phyloP scores from a whole-genome alignment of 2,888 invertebrate species.

The Volucella inflata region DNA sequence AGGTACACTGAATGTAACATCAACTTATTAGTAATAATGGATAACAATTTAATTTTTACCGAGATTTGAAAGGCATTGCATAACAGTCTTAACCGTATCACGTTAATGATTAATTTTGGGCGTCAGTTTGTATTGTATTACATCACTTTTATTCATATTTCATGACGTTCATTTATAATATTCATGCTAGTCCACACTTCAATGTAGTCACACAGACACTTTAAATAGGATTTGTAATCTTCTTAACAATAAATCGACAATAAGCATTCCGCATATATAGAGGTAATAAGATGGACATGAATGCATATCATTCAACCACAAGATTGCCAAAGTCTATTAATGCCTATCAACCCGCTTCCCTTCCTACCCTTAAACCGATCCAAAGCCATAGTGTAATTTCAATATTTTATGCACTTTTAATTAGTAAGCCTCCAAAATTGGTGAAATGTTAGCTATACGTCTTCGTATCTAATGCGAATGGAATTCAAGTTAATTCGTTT shows the following conservation, averaged over 20 bases:
- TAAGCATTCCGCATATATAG: background rate
- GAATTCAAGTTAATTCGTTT: slow-evolving; percentile 34
- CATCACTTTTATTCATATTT: background rate
- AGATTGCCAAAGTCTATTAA: background rate
- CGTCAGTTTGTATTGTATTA: background rate
- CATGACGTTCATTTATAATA: background rate
- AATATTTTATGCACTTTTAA: slow-evolving; percentile 43
- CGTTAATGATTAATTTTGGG: no score
- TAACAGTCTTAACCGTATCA: no score
- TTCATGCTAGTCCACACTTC: background rate
- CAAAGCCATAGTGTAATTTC: slow-evolving; percentile 7
- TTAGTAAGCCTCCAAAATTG: slow-evolving; percentile 19
- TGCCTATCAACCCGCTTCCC: background rate
- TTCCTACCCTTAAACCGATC: background rate
- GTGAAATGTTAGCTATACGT: background rate
- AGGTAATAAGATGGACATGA: no score
- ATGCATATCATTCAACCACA: background rate
- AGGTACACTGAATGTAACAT: no score
- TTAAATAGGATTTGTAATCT: background rate
- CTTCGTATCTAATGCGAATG: slow-evolving; percentile 15
- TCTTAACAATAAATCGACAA: background rate
- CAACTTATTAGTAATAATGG: no score
- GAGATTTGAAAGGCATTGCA: no score
- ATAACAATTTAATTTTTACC: no score
- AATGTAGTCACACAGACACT: background rate